These are phyloP conservation scores for Anastrepha ludens DNA, from an alignment of 1,140 invertebrate genomes.

Conservation along the genomic window DNA sequence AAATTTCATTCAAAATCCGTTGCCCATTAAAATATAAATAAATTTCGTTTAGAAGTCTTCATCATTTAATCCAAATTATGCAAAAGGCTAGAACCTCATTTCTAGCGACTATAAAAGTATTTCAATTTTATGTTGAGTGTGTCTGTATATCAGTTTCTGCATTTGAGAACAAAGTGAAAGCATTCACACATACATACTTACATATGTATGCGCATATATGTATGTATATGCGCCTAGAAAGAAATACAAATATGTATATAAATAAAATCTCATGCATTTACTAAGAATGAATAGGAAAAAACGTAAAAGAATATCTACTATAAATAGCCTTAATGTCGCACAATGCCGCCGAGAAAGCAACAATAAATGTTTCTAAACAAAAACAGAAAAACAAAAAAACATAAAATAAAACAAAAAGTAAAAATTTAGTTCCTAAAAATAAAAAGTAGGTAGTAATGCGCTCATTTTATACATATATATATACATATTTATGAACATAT, in stretches of 20 bases:
- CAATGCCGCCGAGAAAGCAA: slow-evolving; percentile 8
- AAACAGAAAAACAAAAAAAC: neutral
- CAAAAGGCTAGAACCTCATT: neutral
- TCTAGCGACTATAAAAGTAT: neutral
- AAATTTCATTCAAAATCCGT: slow-evolving; percentile 1
- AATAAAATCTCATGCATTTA: slow-evolving; percentile 41
- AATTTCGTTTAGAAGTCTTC: neutral
- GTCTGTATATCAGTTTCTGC: neutral
- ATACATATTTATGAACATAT: neutral
- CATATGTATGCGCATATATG: neutral
- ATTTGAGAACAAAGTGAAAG: slow-evolving; percentile 17
- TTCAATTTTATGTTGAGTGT: slow-evolving; percentile 3
- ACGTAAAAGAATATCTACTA: slow-evolving; percentile 23
- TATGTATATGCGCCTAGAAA: neutral
- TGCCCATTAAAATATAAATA: slow-evolving; percentile 26
- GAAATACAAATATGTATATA: slow-evolving; percentile 45
- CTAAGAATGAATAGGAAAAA: slow-evolving; percentile 20
- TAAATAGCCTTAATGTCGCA: slow-evolving; percentile 37
- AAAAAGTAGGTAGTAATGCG: slow-evolving; percentile 30
- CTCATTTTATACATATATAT: slow-evolving; percentile 2
- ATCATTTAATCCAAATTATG: too few relatives aligned
- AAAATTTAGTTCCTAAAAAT: slow-evolving; percentile 31
- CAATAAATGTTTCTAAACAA: neutral
- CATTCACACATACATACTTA: neutral
- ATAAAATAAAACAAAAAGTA: neutral